phyloP scores from a whole-genome alignment of 2,113 vertebrate genomes.

The Phylloscopus whistleri region DNA sequence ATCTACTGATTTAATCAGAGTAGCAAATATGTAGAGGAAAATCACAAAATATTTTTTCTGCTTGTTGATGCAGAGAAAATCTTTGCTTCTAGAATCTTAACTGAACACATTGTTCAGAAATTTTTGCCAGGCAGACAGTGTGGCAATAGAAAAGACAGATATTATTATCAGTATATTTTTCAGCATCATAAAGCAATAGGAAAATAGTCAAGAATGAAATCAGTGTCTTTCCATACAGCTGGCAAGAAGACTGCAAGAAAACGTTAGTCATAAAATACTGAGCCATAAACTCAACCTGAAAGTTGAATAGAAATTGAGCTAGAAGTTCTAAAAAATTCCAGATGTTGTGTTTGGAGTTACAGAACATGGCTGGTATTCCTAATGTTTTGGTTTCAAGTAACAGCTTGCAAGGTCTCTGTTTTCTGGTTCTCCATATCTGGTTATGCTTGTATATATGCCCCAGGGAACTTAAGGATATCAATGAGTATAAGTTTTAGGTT shows the following conservation, averaged over 20 bases:
- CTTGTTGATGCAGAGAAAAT: neutral
- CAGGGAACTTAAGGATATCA: neutral
- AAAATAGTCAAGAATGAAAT: neutral
- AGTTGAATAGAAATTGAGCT: neutral
- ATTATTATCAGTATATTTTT: neutral
- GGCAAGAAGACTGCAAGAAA: neutral
- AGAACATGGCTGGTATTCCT: neutral
- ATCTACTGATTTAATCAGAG: neutral
- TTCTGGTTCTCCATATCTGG: neutral
- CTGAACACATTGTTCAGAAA: neutral
- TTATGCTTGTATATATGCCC: neutral
- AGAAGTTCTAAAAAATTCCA: neutral
- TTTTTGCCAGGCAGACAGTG: neutral
- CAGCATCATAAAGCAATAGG: neutral
- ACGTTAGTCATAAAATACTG: neutral
- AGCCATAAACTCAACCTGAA: neutral
- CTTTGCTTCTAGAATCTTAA: neutral
- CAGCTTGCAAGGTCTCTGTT: neutral
- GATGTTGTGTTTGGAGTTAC: neutral
- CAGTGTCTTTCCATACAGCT: neutral
- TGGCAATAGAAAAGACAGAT: neutral
- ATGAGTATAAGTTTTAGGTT: neutral
- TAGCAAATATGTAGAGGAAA: neutral
- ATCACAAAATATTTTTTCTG: neutral
- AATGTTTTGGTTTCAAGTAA: neutral